Evolutionary conservation across 1,140 invertebrate genomes (phyloP).

Genomic region (Centruroides vittatus): DNA sequence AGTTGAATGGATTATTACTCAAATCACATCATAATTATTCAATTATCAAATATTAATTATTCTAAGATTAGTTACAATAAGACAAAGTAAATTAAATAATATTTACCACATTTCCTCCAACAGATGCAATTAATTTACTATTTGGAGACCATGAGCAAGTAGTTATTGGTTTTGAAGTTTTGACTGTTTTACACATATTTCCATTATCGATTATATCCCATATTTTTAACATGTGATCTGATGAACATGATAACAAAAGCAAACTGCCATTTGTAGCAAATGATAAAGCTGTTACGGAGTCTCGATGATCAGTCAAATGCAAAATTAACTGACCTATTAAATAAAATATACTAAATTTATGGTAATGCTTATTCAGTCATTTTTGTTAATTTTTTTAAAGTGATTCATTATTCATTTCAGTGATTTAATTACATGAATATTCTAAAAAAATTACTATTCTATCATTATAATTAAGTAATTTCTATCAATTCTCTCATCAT

Average conservation of each 20-base stretch:
- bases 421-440: too few relatives aligned
- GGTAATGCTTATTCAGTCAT: too few relatives aligned
- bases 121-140: constrained; percentile 30
- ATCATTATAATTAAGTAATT: too few relatives aligned
- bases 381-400: too few relatives aligned
- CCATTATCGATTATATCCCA: constrained; percentile 43
- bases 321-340: constrained; percentile 32
- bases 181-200: constrained; percentile 42
- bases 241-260: constrained; percentile 34
- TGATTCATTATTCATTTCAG: too few relatives aligned
- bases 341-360: neutral
- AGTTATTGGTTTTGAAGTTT: constrained; percentile 25
- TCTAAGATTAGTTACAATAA: too few relatives aligned
- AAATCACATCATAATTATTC: too few relatives aligned
- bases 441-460: too few relatives aligned
- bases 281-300: constrained; percentile 33
- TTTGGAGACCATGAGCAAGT: constrained; percentile 38
- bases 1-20: too few relatives aligned
- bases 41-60: too few relatives aligned
- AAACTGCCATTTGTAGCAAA: constrained; percentile 38
- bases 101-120: constrained; percentile 36
- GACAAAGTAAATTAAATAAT: neutral
- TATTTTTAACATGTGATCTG: constrained; percentile 38
- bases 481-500: too few relatives aligned
- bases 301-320: constrained; percentile 37